Conservation (phyloP, 1,140 invertebrate species). For the Myzus persicae region DNA sequence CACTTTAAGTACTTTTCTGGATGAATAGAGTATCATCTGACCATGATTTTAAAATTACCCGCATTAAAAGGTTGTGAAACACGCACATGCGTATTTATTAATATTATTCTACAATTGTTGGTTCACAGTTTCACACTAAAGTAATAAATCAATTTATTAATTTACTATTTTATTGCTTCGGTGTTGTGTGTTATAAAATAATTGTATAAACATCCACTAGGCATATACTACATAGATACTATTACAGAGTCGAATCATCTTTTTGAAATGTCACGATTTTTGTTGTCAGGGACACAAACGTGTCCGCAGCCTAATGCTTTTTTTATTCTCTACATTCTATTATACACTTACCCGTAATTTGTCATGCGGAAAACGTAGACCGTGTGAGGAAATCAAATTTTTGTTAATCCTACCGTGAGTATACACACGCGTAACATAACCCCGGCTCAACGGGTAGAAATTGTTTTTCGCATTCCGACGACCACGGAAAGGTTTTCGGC, state of each 20-base stretch:
- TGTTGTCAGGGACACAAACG: slow-evolving; percentile 5
- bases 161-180: neutral
- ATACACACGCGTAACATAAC: neutral
- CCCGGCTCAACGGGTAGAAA: slow-evolving; percentile 17
- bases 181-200: no score
- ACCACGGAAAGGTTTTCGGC: slow-evolving; percentile 29
- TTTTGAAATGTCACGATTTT: slow-evolving; percentile 2
- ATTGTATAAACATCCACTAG: neutral
- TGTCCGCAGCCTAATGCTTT: neutral
- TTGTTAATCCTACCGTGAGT: slow-evolving; percentile 52
- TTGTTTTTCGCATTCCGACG: slow-evolving; percentile 53
- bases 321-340: neutral
- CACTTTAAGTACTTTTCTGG: no score
- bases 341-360: neutral
- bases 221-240: neutral
- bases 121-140: neutral
- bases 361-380: slow-evolving; percentile 41
- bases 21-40: no score
- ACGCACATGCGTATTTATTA: neutral
- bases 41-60: neutral
- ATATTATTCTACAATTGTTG: neutral
- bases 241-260: neutral
- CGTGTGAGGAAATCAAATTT: slow-evolving; percentile 36
- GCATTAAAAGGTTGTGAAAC: neutral
- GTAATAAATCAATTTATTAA: neutral